A percentile compares a stretch with the other conserved stretches of the same genome.
These are phyloP conservation scores for Nemoura dubitans DNA, from an alignment of 2,888 invertebrate genomes.

Conservation along the genomic window DNA sequence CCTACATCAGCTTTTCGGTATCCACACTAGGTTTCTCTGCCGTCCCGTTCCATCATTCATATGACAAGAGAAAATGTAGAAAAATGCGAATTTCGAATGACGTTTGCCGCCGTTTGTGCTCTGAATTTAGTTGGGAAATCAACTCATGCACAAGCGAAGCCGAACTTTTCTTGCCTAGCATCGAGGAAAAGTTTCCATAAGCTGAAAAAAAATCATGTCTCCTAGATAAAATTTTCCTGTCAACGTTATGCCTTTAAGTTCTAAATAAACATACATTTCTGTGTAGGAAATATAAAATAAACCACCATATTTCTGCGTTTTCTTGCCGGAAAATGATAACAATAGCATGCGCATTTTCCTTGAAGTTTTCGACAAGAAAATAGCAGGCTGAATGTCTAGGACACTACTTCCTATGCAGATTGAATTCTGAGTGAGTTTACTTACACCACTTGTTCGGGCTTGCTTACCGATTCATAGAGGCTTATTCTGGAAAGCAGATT, in stretches of 20 bases:
- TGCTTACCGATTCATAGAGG: not conserved
- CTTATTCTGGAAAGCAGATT: not conserved
- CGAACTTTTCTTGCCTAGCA: not conserved
- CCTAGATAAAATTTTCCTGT: not conserved
- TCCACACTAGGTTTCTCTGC: not conserved
- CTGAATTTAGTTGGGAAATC: not conserved
- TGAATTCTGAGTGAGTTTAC: constrained; percentile 7
- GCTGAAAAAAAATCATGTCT: not conserved
- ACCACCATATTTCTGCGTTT: not conserved
- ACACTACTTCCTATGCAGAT: not conserved
- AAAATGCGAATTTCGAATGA: not conserved
- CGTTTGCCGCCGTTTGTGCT: not conserved
- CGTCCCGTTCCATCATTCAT: not conserved
- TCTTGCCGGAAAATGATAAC: not conserved
- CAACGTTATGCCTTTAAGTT: too few species aligned
- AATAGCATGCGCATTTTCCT: not conserved
- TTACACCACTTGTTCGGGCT: not conserved
- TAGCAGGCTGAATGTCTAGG: not conserved
- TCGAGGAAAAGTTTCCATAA: not conserved
- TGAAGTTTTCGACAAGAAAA: not conserved
- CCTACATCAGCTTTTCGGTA: not conserved
- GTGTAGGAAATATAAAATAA: not conserved
- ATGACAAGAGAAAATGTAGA: constrained; percentile 7
- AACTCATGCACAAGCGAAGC: not conserved
- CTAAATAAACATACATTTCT: not conserved